Conservation (phyloP, 2,797 vertebrate genomes). For the Sebastes oblongus region DNA sequence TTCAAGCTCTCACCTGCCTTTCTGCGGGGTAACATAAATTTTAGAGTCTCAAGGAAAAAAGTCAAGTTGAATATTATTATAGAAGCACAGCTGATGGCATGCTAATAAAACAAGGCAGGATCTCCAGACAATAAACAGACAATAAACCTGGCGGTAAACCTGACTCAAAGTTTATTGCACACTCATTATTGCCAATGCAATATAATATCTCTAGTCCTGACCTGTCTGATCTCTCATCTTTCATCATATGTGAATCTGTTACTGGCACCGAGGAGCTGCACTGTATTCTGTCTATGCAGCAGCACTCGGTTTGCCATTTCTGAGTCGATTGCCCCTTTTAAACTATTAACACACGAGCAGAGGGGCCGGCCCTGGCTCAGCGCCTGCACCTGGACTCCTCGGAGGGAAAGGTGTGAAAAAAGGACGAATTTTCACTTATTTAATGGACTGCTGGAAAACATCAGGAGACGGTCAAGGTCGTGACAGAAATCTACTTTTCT, state of each 20-base stretch:
- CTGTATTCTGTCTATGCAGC: neutral
- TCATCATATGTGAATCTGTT: conserved; percentile 44
- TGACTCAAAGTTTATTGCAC: conserved; percentile 35
- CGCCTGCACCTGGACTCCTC: conserved; percentile 24
- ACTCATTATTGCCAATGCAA: conserved; percentile 45
- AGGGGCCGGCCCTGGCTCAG: neutral
- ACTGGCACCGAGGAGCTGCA: conserved; percentile 18
- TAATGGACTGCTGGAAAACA: conserved; percentile 15
- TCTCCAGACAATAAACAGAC: conserved; percentile 55
- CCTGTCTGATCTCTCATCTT: conserved; percentile 47
- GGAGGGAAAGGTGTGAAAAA: conserved; percentile 45
- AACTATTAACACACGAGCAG: conserved; percentile 13
- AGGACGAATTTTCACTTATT: conserved; percentile 22
- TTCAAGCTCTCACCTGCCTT: conserved; percentile 6
- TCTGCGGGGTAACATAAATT: conserved; percentile 8
- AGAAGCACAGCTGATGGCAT: conserved; percentile 39
- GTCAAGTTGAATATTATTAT: conserved; percentile 52
- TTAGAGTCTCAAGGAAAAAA: conserved; percentile 23
- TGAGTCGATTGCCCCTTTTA: conserved; percentile 26
- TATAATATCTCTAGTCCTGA: conserved; percentile 41
- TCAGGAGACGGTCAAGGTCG: conserved; percentile 30
- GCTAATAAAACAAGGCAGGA: conserved; percentile 52
- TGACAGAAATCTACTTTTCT: conserved; percentile 18
- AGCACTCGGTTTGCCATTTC: conserved; percentile 12
- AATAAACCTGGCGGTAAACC: conserved; percentile 56